Evolutionary conservation across 2,113 vertebrate species (phyloP).

Genomic region (Pogonocichla stellata): DNA sequence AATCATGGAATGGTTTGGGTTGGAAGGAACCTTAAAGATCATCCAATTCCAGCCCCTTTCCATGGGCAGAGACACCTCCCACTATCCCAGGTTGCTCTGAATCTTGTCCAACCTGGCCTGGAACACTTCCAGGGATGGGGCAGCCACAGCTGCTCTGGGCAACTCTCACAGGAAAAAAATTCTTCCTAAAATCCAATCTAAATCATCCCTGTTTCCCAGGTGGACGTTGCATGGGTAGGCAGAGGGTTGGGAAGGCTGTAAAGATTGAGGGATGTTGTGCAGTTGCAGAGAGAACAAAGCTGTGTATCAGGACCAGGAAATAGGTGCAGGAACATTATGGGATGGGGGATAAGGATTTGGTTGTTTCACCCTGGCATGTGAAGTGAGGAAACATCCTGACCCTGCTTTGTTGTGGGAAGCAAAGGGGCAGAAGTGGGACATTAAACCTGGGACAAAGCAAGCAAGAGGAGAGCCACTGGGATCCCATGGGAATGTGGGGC

Average conservation of each 20-base stretch:
- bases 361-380: neutral
- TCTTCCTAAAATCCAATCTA: neutral
- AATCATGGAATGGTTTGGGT: neutral
- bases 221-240: neutral
- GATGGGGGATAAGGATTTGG: neutral
- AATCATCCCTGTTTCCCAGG: neutral
- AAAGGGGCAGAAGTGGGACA: neutral
- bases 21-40: neutral
- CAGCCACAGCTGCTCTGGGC: neutral
- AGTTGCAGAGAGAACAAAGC: neutral
- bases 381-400: neutral
- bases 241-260: neutral
- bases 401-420: neutral
- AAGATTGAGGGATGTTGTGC: neutral
- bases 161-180: neutral
- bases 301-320: neutral
- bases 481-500: neutral
- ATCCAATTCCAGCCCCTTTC: neutral
- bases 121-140: neutral
- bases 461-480: neutral
- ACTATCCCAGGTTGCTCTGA: neutral
- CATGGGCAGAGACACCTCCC: neutral
- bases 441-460: neutral
- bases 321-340: neutral
- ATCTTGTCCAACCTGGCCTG: accelerated